Evolutionary conservation across 1,140 invertebrate species (phyloP).

Genomic region (Zeugodacus cucurbitae): DNA sequence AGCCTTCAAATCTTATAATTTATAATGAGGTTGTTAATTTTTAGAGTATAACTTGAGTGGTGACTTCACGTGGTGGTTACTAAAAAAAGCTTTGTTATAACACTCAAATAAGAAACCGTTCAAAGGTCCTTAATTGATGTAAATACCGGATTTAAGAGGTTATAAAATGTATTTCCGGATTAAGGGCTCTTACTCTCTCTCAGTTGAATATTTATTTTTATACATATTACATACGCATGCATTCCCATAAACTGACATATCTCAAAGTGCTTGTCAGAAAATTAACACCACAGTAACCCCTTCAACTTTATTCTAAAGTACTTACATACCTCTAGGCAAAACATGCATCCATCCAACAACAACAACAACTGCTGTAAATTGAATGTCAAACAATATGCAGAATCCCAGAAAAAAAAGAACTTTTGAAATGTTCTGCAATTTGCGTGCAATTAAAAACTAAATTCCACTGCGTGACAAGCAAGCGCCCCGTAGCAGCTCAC

Average conservation of each 20-base stretch:
- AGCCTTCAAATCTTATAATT: too few relatives aligned
- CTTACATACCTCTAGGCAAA: background rate
- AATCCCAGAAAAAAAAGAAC: background rate
- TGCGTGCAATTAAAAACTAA: constrained; percentile 19
- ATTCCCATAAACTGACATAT: background rate
- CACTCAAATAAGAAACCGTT: too few relatives aligned
- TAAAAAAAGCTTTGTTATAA: too few relatives aligned
- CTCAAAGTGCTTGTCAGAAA: background rate
- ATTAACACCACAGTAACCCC: background rate
- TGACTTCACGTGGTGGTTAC: too few relatives aligned
- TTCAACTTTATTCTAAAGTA: background rate
- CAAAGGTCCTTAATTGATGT: too few relatives aligned
- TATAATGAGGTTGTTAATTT: too few relatives aligned
- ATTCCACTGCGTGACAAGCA: background rate
- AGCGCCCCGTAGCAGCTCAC: background rate
- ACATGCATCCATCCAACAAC: background rate
- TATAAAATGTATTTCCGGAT: too few relatives aligned
- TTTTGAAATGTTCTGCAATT: background rate
- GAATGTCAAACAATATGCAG: background rate
- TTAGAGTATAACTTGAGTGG: too few relatives aligned
- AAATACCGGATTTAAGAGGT: too few relatives aligned
- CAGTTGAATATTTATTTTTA: too few relatives aligned
- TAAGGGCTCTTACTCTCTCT: too few relatives aligned
- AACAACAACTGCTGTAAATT: background rate
- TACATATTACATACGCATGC: background rate